These are phyloP conservation scores for Xyrauchen texanus DNA, from an alignment of 2,113 vertebrate species.

Conservation along the genomic window DNA sequence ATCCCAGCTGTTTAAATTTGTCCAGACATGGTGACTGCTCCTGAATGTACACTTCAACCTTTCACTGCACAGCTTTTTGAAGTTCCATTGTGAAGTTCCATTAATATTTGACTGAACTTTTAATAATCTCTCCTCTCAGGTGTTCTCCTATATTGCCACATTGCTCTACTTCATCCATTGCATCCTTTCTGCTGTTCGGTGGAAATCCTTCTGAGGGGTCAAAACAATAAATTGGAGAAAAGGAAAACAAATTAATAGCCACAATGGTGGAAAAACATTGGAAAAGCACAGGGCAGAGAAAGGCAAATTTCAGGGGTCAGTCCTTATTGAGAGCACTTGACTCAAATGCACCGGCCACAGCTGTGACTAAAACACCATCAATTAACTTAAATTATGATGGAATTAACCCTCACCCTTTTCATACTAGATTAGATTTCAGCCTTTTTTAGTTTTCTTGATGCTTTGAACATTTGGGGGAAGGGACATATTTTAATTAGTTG, in stretches of 20 bases:
- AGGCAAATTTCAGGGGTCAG: neutral
- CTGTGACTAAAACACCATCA: neutral
- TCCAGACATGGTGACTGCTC: neutral
- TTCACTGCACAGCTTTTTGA: neutral
- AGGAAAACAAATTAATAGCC: no score
- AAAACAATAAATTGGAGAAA: neutral
- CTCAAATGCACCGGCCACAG: neutral
- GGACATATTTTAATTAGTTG: no score
- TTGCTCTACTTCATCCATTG: slow-evolving; percentile 81
- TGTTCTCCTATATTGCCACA: slow-evolving; percentile 76
- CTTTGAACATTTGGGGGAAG: no score
- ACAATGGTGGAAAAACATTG: neutral
- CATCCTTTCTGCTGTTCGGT: slow-evolving; percentile 71
- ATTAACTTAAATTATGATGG: neutral
- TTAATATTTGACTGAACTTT: neutral
- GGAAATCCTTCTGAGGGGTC: slow-evolving; percentile 71
- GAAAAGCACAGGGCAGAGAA: neutral
- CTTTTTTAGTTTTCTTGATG: no score
- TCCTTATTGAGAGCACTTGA: neutral
- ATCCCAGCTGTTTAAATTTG: neutral
- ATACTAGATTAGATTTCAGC: neutral
- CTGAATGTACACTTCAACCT: neutral
- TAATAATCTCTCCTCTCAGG: slow-evolving; percentile 65
- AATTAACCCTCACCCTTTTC: neutral
- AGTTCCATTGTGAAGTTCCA: neutral